These are phyloP conservation scores for Malachius bipustulatus DNA, from an alignment of 2,888 invertebrate genomes.

Conservation along the genomic window DNA sequence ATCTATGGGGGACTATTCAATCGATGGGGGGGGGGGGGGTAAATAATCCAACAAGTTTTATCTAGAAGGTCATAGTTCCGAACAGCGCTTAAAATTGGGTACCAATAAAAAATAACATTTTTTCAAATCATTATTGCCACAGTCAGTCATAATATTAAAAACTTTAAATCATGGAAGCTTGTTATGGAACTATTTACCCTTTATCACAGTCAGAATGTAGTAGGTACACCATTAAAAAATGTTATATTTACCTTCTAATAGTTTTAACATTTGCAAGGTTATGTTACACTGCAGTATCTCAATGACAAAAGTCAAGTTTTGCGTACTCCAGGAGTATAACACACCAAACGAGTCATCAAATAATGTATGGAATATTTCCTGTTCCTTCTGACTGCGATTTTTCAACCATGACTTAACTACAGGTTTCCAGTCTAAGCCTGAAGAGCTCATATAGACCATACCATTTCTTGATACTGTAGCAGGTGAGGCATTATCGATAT, in stretches of 20 bases:
- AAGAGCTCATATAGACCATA: slow-evolving; percentile 90
- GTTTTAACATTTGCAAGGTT: slow-evolving; percentile 69
- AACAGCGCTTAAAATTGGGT: too few species aligned
- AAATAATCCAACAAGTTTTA: too few species aligned
- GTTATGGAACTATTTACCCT: too few species aligned
- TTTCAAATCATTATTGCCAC: too few species aligned
- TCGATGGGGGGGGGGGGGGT: too few species aligned
- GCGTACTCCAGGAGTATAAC: slow-evolving; percentile 72
- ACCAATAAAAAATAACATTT: too few species aligned
- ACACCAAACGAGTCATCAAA: slow-evolving; percentile 65
- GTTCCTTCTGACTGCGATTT: slow-evolving; percentile 43
- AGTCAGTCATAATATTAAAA: too few species aligned
- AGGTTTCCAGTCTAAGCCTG: slow-evolving; percentile 86
- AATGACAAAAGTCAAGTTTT: slow-evolving; percentile 73
- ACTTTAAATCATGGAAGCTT: too few species aligned
- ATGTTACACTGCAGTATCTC: slow-evolving; percentile 84
- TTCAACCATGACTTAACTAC: slow-evolving; percentile 79
- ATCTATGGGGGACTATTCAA: too few species aligned
- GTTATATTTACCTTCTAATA: slow-evolving; percentile 68
- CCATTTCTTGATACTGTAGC: slow-evolving; percentile 75
- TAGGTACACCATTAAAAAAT: too few species aligned
- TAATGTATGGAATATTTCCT: slow-evolving; percentile 53
- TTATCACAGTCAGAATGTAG: too few species aligned
- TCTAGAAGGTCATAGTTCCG: too few species aligned
- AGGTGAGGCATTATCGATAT: slow-evolving; percentile 95